Evolutionary conservation across 2,797 vertebrate genomes (phyloP).

Genomic region (Threskiornis aethiopicus): DNA sequence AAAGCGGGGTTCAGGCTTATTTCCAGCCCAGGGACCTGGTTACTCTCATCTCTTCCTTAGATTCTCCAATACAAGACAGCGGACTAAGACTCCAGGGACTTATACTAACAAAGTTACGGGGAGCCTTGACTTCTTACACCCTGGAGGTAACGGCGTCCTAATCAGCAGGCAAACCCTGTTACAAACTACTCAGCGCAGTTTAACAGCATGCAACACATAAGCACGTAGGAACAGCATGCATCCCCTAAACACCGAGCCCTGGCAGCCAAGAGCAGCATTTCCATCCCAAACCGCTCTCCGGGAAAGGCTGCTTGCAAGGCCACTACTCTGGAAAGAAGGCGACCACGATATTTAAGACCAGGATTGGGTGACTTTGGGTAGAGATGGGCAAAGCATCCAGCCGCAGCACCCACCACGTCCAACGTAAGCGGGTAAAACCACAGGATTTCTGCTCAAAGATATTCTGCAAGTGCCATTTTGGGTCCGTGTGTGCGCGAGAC

Average conservation of each 20-base stretch:
- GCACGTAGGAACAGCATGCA: accelerated
- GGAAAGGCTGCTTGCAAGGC: neutral
- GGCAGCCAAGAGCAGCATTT: no score
- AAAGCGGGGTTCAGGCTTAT: neutral
- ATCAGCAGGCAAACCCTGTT: neutral
- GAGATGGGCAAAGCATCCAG: neutral
- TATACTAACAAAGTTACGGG: neutral
- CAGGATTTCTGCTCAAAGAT: neutral
- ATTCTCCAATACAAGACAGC: neutral
- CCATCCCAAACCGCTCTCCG: neutral
- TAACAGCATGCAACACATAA: no score
- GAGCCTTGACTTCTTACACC: neutral
- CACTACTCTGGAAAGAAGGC: neutral
- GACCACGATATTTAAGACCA: neutral
- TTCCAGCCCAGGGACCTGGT: neutral
- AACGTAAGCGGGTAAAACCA: neutral
- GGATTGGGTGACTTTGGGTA: neutral
- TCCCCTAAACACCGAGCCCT: neutral
- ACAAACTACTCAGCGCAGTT: no score
- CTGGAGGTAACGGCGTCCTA: neutral
- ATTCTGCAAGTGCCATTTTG: neutral
- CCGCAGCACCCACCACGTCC: neutral
- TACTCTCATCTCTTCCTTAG: neutral
- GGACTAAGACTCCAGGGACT: neutral
- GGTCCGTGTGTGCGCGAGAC: neutral